Base-by-base conservation (phyloP, 2,113 vertebrate species). In the Pedionomus torquatus region DNA sequence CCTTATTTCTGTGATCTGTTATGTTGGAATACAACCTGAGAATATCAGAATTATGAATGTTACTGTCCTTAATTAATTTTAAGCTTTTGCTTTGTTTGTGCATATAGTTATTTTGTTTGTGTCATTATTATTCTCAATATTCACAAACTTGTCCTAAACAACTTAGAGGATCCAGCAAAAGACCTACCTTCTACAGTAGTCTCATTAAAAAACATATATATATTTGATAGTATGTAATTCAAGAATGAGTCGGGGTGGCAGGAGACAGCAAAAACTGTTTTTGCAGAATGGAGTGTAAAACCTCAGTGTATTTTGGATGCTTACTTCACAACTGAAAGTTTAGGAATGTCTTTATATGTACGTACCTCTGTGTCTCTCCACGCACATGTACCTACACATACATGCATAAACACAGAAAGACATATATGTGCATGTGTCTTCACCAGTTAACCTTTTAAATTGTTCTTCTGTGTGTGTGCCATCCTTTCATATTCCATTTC, bases 391-490 rank as follows among this genome's bases (percentile, higher is more conserved):
- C 6, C 1, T 30, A n/a, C 24, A 49, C 12, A 52, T 8, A 28
- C 4, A 44, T 17, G 8, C 10, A 30, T 2, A 37, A 1, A 30
- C 26, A 75, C 11, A 44, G 4, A 51, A 10, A 14, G 2, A 2
- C 28, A 25, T 51, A 37, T 54, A 21, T 0, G 1, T 13, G 7
- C 44, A 35, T 46, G 15, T 46, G 3, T n/a, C 19, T 83, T 31
- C 12, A n/a, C 7, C 19, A 57, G 18, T 60, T 74, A 63, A 21
- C 7, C 12, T 58, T 81, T 96, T 82, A 77, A 93, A 92, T 83
- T 91, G 31, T 70, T 58, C 44, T 70, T 91, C 71, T 77, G 10
- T 84, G 21, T 94, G 92, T 92, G 64, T 54, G 2, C n/a, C n/a
- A n/a, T 5, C 17, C 26, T 48, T 70, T 64, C 43, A 26, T 13